These are phyloP conservation scores for Bedellia somnulentella DNA, from an alignment of 2,888 invertebrate genomes.

Conservation along the genomic window DNA sequence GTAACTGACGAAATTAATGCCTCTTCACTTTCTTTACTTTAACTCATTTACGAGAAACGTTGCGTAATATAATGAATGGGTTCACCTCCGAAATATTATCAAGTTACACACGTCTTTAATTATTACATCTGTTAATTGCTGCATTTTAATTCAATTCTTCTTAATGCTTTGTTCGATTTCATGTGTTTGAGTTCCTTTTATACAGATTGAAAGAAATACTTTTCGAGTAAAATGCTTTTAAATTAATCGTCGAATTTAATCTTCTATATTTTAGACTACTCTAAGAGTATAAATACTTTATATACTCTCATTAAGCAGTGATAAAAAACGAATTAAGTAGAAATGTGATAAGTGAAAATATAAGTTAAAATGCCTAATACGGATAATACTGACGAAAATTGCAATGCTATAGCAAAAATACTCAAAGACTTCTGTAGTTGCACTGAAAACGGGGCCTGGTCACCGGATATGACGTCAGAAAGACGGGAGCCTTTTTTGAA, in stretches of 20 bases:
- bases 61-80: too few species aligned
- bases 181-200: too few species aligned
- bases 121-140: not conserved
- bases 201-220: too few species aligned
- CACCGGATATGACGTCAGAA: slow-evolving; percentile 48
- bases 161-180: too few species aligned
- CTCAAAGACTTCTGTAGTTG: slow-evolving; percentile 55
- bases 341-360: slow-evolving; percentile 4
- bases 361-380: slow-evolving; percentile 36
- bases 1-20: too few species aligned
- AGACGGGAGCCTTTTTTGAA: slow-evolving; percentile 39
- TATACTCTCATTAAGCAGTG: slow-evolving; percentile 28
- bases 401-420: slow-evolving; percentile 44
- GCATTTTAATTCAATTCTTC: too few species aligned
- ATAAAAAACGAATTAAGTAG: slow-evolving; percentile 26
- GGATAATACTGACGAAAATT: slow-evolving; percentile 35
- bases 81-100: too few species aligned
- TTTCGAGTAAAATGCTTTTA: too few species aligned
- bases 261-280: too few species aligned
- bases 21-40: too few species aligned
- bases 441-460: slow-evolving; percentile 53
- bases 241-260: too few species aligned
- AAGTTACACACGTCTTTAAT: slow-evolving; percentile 7
- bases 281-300: slow-evolving; percentile 2
- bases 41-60: too few species aligned